Evolutionary conservation across 2,797 vertebrate species (phyloP).

Genomic region (Anniella stebbinsi): DNA sequence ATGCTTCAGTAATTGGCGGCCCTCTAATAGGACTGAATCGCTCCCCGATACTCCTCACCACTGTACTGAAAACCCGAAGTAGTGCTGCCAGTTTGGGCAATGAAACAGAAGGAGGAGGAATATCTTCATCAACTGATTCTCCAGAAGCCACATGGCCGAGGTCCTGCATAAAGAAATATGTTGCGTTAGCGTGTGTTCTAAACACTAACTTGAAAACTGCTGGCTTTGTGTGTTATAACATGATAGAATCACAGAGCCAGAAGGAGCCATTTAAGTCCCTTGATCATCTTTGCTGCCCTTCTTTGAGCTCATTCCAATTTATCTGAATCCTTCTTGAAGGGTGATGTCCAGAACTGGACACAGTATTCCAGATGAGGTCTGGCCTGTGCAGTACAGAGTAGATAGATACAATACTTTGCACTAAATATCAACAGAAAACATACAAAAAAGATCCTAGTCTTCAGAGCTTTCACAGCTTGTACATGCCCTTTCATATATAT

Average conservation of each 20-base stretch:
- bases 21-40: conserved; percentile 94
- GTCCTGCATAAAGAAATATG: conserved; percentile 81
- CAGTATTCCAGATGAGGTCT: too few relatives aligned
- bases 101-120: conserved; percentile 95
- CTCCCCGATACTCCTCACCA: conserved; percentile 97
- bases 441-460: not conserved
- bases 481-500: not conserved
- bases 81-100: conserved; percentile 96
- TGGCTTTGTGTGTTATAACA: rapidly evolving
- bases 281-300: too few relatives aligned
- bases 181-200: rapidly evolving
- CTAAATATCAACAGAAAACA: not conserved
- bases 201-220: not conserved
- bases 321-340: too few relatives aligned
- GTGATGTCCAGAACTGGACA: too few relatives aligned
- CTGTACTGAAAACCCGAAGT: conserved; percentile 97
- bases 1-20: conserved; percentile 94
- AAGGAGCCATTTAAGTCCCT: too few relatives aligned
- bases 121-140: conserved; percentile 92
- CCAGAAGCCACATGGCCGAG: conserved; percentile 93
- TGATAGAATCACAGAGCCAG: too few relatives aligned
- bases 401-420: too few relatives aligned
- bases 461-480: not conserved
- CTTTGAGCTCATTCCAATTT: too few relatives aligned
- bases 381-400: too few relatives aligned